Base-by-base conservation (phyloP, 2,113 vertebrate genomes). In the Caracal caracal region DNA sequence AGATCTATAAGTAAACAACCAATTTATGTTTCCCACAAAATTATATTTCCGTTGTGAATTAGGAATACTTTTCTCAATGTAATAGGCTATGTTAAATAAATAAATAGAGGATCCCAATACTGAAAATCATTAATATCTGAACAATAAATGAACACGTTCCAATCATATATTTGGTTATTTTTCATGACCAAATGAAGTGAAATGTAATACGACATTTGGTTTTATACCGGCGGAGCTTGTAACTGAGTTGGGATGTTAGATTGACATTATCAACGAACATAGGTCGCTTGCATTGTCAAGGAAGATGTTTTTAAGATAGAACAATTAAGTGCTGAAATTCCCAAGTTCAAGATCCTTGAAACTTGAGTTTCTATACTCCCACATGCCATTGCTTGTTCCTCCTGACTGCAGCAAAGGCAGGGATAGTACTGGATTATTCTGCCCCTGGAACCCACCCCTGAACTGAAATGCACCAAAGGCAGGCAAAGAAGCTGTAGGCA, bases 31-130 rank as follows among this genome's bases (percentile, higher is more conserved):
- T 53, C 40, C 93, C 51, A 65, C 78, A 70, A 56, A 87, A 71
- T 85, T 93, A 33, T 87, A 76, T 94, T 94, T 88, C 78, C 59
- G 51, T 51, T 96, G 70, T 65, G n/a, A 97, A 97, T 83, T 51
- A 73, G 28, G 35, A 90, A 78, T 82, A 47, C 30, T 83, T 84
- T 88, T 59, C 76, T 35, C 30, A 87, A 22, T 76, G 13, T 78
- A 95, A 96, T 24, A 84, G 49, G 49, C n/a, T 56, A 65, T 79
- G 15, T 88, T 94, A 93, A 40, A 40, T 40, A 40, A 40, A 40
- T 88, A 85, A 76, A 30, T 63, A 83, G 68, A 86, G 11, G 63
- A 96, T 80, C 78, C 49, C 49, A 81, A 37, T 73, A 61, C 37
- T 94, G 17, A 93, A 90, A 96, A 96, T 92, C 24, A 91, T 79